Evolutionary conservation across 2,113 vertebrate species (phyloP).

Genomic region (Merops nubicus): DNA sequence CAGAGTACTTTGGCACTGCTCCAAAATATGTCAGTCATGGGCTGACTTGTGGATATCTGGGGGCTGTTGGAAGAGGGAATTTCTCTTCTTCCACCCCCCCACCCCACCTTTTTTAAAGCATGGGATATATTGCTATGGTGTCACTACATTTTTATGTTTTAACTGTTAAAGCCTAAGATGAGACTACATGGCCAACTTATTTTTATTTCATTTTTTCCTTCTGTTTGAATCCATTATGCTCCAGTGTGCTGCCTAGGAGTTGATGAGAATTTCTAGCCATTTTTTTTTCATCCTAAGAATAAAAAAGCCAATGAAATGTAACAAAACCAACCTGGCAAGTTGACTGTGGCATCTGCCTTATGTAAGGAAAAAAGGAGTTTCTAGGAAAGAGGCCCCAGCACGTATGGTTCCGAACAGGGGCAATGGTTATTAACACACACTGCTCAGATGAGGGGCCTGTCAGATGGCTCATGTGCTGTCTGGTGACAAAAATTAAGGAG

Average conservation of each 20-base stretch:
- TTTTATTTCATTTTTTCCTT: background rate
- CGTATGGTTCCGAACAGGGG: background rate
- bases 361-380: background rate
- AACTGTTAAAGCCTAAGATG: background rate
- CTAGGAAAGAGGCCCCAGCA: background rate
- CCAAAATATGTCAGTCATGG: conserved; percentile 49
- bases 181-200: background rate
- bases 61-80: conserved; percentile 20
- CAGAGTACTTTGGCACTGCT: conserved; percentile 3
- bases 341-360: background rate
- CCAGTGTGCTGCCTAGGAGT: background rate
- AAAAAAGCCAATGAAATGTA: background rate
- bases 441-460: background rate
- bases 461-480: background rate
- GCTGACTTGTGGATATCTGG: conserved; percentile 32
- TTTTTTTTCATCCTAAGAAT: background rate
- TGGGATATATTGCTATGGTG: background rate
- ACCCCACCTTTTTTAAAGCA: background rate
- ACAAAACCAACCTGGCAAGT: background rate
- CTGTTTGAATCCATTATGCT: background rate
- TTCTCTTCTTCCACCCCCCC: background rate
- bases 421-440: background rate
- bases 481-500: background rate
- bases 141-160: background rate
- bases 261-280: conserved; percentile 30